Percentiles rank a stretch among this genome's conserved stretches.
These are phyloP conservation scores for Dreissena rostriformis DNA, from an alignment of 1,140 invertebrate species.

Conservation along the genomic window DNA sequence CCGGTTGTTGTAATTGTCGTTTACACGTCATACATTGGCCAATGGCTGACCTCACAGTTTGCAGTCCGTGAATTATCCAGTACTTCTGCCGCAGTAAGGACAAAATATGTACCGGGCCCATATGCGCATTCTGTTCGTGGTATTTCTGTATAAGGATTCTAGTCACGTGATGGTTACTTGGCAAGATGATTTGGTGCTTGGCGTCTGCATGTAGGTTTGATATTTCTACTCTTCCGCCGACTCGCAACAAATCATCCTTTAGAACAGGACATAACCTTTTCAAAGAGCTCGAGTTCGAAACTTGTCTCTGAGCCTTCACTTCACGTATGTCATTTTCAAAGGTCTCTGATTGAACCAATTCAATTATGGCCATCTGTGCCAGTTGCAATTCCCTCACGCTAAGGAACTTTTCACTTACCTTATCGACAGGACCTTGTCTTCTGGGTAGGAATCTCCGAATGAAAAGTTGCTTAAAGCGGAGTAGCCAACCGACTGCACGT, in stretches of 20 bases:
- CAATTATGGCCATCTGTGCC: conserved; percentile 5
- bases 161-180: conserved; percentile 23
- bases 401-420: conserved; percentile 1
- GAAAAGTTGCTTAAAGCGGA: too few relatives aligned
- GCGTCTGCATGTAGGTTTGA: conserved; percentile 15
- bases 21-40: conserved; percentile 7
- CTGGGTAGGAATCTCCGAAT: neutral
- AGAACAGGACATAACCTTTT: conserved; percentile 12
- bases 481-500: conserved; percentile 2
- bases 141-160: conserved; percentile 1
- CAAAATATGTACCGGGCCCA: conserved; percentile 6
- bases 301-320: conserved; percentile 4
- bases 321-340: conserved; percentile 12
- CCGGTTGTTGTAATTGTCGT: conserved; percentile 9
- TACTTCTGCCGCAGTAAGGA: conserved; percentile 11
- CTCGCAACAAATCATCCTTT: conserved; percentile 7
- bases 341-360: neutral
- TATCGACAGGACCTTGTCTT: neutral
- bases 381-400: too few relatives aligned
- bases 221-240: conserved; percentile 5
- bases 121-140: conserved; percentile 12
- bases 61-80: conserved; percentile 12
- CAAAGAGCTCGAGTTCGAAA: conserved; percentile 15
- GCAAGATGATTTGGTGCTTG: conserved; percentile 31
- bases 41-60: conserved; percentile 2